Percentiles rank a stretch among this genome's conserved stretches.
These are phyloP conservation scores for Bombyx mandarina DNA, from an alignment of 1,140 invertebrate genomes.

Conservation along the genomic window DNA sequence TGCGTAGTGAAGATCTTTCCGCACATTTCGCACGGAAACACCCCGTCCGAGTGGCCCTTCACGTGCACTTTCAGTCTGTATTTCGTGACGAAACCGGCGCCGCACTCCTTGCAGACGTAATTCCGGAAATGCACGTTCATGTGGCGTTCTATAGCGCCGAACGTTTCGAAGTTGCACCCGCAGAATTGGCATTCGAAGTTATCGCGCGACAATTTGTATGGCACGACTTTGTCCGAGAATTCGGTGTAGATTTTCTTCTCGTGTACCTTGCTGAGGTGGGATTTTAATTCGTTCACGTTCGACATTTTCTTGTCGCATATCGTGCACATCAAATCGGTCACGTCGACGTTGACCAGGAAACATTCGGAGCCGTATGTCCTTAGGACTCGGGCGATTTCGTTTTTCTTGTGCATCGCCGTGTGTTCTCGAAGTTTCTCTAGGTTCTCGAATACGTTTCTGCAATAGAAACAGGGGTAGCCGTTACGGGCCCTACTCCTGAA, in stretches of 20 bases:
- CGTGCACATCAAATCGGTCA: slow-evolving; percentile 41
- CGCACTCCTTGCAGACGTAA: slow-evolving; percentile 57
- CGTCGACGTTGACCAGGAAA: slow-evolving; percentile 47
- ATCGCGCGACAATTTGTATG: slow-evolving; percentile 35
- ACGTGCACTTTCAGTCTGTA: slow-evolving; percentile 49
- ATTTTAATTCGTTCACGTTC: slow-evolving; percentile 43
- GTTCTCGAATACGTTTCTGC: slow-evolving; percentile 38
- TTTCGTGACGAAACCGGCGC: slow-evolving; percentile 51
- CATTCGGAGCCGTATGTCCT: slow-evolving; percentile 37
- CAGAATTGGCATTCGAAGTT: slow-evolving; percentile 48
- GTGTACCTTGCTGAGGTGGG: slow-evolving; percentile 40
- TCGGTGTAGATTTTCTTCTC: slow-evolving; percentile 39
- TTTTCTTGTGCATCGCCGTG: slow-evolving; percentile 27
- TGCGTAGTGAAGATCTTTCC: slow-evolving; percentile 41
- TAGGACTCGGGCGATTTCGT: slow-evolving; percentile 32
- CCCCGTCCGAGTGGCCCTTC: slow-evolving; percentile 43
- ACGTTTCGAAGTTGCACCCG: slow-evolving; percentile 50
- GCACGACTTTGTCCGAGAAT: slow-evolving; percentile 44
- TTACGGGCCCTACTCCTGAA: slow-evolving; percentile 43
- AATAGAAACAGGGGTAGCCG: slow-evolving; percentile 55
- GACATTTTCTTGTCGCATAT: slow-evolving; percentile 26
- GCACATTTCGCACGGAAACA: slow-evolving; percentile 41
- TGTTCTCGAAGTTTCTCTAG: slow-evolving; percentile 38
- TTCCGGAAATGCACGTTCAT: slow-evolving; percentile 61
- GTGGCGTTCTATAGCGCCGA: slow-evolving; percentile 54